These are phyloP conservation scores for Calliopum simillimum DNA, from an alignment of 2,888 invertebrate species.

Conservation along the genomic window DNA sequence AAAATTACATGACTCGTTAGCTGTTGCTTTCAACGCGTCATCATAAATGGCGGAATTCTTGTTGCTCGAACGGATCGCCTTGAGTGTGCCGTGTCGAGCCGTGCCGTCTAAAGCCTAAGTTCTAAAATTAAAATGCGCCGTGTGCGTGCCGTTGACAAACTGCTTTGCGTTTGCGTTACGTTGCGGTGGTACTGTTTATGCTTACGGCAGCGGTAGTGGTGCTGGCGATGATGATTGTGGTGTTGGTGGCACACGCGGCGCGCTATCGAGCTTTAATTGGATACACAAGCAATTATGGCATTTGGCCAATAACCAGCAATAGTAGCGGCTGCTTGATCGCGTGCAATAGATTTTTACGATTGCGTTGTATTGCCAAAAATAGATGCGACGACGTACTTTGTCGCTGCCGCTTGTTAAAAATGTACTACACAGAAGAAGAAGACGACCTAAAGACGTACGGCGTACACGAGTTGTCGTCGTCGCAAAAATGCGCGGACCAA, in stretches of 20 bases:
- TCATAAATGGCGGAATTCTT: slow-evolving; percentile 50
- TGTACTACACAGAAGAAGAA: slow-evolving; percentile 30
- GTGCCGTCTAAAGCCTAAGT: too few relatives aligned
- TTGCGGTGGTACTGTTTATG: slow-evolving; percentile 33
- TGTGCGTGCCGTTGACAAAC: not conserved
- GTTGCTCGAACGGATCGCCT: too few relatives aligned
- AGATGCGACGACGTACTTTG: slow-evolving; percentile 45
- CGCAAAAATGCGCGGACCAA: slow-evolving; percentile 27
- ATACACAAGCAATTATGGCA: slow-evolving; percentile 56
- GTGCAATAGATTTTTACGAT: slow-evolving; percentile 60
- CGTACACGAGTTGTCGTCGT: slow-evolving; percentile 18
- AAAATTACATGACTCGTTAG: too few relatives aligned
- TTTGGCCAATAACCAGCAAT: slow-evolving; percentile 53
- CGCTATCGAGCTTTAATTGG: slow-evolving; percentile 57
- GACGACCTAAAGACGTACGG: slow-evolving; percentile 22
- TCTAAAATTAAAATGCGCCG: slow-evolving; percentile 23
- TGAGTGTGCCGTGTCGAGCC: too few relatives aligned
- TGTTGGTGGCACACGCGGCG: slow-evolving; percentile 46
- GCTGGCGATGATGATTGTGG: slow-evolving; percentile 45
- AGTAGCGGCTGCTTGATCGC: slow-evolving; percentile 50
- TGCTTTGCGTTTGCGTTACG: slow-evolving; percentile 5
- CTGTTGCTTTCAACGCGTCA: slow-evolving; percentile 41
- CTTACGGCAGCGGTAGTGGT: slow-evolving; percentile 41
- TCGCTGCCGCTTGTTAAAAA: slow-evolving; percentile 23
- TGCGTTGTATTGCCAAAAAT: slow-evolving; percentile 50